Evolutionary conservation across 2,113 vertebrate genomes (phyloP).

Genomic region (Galeopterus variegatus): DNA sequence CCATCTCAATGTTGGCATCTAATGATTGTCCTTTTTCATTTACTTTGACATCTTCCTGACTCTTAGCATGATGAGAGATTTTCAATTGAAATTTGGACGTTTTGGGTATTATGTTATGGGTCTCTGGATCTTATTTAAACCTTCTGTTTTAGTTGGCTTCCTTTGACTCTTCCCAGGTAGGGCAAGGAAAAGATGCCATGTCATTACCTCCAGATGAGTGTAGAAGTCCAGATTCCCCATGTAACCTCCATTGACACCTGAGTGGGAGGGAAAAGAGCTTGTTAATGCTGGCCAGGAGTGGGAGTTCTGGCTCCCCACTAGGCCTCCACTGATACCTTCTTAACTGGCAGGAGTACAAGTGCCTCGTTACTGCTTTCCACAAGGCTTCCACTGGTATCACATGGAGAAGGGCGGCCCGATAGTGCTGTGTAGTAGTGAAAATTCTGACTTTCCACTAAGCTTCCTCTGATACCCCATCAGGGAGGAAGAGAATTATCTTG

Average conservation of each 20-base stretch:
- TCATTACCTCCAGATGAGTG: neutral
- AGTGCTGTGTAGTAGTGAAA: neutral
- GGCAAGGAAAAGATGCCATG: neutral
- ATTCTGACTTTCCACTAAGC: neutral
- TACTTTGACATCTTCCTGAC: conserved; percentile 37
- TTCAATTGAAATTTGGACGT: neutral
- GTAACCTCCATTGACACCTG: neutral
- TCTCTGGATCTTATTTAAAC: neutral
- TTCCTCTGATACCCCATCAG: neutral
- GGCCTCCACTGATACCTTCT: neutral
- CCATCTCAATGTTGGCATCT: neutral
- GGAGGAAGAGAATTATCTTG: neutral
- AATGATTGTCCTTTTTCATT: conserved; percentile 43
- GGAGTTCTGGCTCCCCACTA: neutral
- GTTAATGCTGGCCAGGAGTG: neutral
- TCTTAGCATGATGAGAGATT: neutral
- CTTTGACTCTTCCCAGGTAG: neutral
- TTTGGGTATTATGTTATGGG: neutral
- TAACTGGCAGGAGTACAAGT: neutral
- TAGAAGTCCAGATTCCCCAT: neutral
- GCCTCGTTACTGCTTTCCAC: neutral
- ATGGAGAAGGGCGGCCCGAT: neutral
- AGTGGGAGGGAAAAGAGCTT: neutral
- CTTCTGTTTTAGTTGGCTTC: conserved; percentile 41
- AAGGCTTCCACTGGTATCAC: neutral